Conservation (phyloP, 2,797 vertebrate genomes). For the Hoplostethus atlanticus region DNA sequence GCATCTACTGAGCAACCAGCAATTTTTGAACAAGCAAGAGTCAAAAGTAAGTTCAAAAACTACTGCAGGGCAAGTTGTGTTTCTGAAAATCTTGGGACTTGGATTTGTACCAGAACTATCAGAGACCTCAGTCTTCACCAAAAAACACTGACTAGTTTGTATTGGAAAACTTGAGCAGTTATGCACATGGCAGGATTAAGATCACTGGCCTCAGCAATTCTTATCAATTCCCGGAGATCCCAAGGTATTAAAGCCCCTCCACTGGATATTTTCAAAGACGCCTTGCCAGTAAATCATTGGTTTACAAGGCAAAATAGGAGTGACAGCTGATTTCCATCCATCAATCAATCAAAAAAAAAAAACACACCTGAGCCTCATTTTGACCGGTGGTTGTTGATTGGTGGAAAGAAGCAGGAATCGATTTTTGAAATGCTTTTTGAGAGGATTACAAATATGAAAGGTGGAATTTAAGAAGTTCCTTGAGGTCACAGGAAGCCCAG, state of each 20-base stretch:
- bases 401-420: too few species aligned
- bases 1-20: background rate
- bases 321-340: too few species aligned
- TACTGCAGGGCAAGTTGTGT: too few species aligned
- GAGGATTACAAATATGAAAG: too few species aligned
- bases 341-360: too few species aligned
- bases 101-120: slow-evolving; percentile 38
- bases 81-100: slow-evolving; percentile 17
- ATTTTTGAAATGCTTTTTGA: too few species aligned
- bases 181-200: slow-evolving; percentile 53
- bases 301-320: too few species aligned
- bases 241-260: background rate
- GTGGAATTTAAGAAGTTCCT: background rate
- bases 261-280: too few species aligned
- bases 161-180: slow-evolving; percentile 42
- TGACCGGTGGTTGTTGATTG: too few species aligned
- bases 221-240: background rate
- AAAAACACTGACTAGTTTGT: slow-evolving; percentile 22
- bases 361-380: too few species aligned
- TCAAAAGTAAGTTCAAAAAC: too few species aligned
- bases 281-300: too few species aligned
- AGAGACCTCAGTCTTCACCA: slow-evolving; percentile 28
- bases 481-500: slow-evolving; percentile 11
- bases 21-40: background rate
- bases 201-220: slow-evolving; percentile 24